Percentiles rank a stretch among this genome's conserved stretches.
These are phyloP conservation scores for Gobiocypris rarus DNA, from an alignment of 2,113 vertebrate species.

Conservation along the genomic window DNA sequence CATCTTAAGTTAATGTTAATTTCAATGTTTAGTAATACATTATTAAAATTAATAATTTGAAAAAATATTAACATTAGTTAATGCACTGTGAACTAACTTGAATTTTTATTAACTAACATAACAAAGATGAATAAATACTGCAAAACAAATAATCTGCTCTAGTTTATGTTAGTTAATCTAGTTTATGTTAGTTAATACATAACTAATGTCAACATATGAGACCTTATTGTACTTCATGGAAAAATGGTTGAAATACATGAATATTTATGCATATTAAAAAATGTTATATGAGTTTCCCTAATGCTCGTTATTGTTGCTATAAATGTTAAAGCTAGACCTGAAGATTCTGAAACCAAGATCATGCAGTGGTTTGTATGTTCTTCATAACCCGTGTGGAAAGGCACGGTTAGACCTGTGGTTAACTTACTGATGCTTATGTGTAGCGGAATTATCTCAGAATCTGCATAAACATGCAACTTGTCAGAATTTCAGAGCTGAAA, in stretches of 20 bases:
- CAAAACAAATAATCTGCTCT: no score
- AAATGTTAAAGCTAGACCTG: not conserved
- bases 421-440: slow-evolving; percentile 15
- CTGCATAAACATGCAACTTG: slow-evolving; percentile 46
- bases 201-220: no score
- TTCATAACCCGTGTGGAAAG: not conserved
- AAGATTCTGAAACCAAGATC: not conserved
- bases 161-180: no score
- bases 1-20: no score
- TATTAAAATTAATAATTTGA: no score
- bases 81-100: no score
- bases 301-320: not conserved
- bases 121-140: no score
- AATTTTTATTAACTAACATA: no score
- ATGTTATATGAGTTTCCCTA: not conserved
- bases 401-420: slow-evolving; percentile 40
- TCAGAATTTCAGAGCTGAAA: not conserved
- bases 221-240: not conserved
- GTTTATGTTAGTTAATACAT: no score
- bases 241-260: not conserved
- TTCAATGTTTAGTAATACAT: no score
- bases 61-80: no score
- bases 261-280: not conserved
- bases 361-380: not conserved
- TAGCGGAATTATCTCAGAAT: slow-evolving; percentile 43